phyloP scores from a whole-genome alignment of 2,888 invertebrate genomes.

The Cerastis rubricosa region DNA sequence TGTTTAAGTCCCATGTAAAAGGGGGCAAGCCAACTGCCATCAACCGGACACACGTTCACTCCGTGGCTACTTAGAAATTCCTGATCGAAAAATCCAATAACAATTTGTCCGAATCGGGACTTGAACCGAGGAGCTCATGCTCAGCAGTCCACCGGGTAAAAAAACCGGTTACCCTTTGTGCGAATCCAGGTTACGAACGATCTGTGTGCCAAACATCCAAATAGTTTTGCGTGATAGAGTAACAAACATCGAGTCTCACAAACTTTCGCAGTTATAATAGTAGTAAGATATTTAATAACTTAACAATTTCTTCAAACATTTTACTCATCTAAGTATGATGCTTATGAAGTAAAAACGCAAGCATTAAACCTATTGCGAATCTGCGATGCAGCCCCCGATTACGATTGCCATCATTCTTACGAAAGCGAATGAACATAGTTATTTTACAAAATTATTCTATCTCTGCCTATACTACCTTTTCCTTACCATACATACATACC shows the following conservation, averaged over 20 bases:
- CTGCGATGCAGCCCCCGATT: slow-evolving; percentile 16
- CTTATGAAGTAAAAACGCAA: neutral
- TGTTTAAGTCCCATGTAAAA: too few species aligned
- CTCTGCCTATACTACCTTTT: too few species aligned
- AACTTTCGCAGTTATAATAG: neutral
- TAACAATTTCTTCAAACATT: neutral
- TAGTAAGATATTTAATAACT: neutral
- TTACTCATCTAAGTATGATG: neutral
- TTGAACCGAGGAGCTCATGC: too few species aligned
- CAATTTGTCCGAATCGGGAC: too few species aligned
- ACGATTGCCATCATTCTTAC: slow-evolving; percentile 1
- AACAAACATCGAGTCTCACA: neutral
- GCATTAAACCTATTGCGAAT: slow-evolving; percentile 10
- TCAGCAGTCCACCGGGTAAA: too few species aligned
- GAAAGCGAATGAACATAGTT: slow-evolving; percentile 1
- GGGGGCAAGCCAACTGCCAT: too few species aligned
- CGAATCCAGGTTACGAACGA: neutral
- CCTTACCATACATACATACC: too few species aligned
- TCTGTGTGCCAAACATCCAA: neutral
- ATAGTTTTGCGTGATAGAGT: neutral
- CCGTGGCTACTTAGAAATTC: too few species aligned
- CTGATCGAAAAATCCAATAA: too few species aligned
- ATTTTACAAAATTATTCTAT: neutral
- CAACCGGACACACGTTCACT: too few species aligned
- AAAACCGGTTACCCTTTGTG: neutral